Percentiles rank a stretch among this genome's conserved stretches.
Evolutionary conservation across 2,113 vertebrate genomes (phyloP).

Genomic region (Vulpes vulpes): DNA sequence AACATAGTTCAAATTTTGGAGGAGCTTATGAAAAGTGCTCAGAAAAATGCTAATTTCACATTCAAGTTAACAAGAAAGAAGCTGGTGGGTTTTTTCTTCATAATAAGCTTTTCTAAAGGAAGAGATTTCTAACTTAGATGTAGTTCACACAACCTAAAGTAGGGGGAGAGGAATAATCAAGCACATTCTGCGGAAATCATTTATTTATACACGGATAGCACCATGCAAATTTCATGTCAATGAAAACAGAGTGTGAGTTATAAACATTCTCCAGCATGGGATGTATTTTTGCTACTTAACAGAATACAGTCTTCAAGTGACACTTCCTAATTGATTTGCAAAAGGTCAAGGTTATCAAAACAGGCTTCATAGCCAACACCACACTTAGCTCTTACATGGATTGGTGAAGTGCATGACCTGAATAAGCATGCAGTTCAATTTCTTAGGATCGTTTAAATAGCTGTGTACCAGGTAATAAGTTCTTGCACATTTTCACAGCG

Average conservation of each 20-base stretch:
- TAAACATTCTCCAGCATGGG: background rate
- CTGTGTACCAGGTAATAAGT: background rate
- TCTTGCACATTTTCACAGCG: background rate
- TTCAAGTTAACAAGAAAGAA: constrained; percentile 40
- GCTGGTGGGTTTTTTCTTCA: background rate
- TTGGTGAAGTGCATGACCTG: background rate
- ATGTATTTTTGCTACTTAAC: background rate
- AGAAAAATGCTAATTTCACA: constrained; percentile 49
- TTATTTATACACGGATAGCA: background rate
- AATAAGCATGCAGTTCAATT: background rate
- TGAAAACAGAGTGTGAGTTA: background rate
- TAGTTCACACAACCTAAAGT: constrained; percentile 4
- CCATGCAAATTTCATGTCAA: constrained; percentile 30
- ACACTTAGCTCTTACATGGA: background rate
- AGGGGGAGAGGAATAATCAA: background rate
- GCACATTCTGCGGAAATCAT: constrained; percentile 21
- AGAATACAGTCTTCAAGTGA: background rate
- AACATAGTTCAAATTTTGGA: constrained; percentile 11
- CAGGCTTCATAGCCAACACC: background rate
- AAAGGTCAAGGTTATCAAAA: constrained; percentile 43
- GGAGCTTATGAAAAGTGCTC: background rate
- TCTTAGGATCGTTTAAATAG: background rate
- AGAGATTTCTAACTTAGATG: background rate
- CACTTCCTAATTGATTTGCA: constrained; percentile 42
- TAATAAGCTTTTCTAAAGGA: constrained; percentile 54